Evolutionary conservation across 2,113 vertebrate genomes (phyloP), one percentile per base, ranked within the genome.

Genomic region (Anoplopoma fimbria): DNA sequence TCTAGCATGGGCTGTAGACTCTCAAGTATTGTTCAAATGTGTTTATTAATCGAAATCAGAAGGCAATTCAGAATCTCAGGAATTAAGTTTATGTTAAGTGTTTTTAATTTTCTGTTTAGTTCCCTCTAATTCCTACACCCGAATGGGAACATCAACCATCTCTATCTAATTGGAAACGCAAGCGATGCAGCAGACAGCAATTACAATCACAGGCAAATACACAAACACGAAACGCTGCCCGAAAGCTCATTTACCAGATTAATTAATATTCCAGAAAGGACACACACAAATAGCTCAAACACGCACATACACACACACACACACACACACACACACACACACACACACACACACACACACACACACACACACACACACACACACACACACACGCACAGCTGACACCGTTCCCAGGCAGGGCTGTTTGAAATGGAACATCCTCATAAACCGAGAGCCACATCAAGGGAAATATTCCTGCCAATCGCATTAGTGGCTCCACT

Each of bases 361-460:
- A 38, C 60, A 70, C 69, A 65, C 12, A 75, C 47, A 70, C 63
- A 67, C 15, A 75, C 45, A 70, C 68, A 65, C 14, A 75, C 45
- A 70, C 7, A 40, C 21, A 1, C 63, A 73, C 9, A 70, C 14
- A 9, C 53, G 14, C 33, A 10, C 76, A 69, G 71, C 85, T 79
- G 63, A 85, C 21, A 38, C 65, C 33, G 29, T 60, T 85, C 71
- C 73, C 75, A 65, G 60, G 72, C 69, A 57, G 40, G 42, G 25
- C 34, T 36, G 38, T 83, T 86, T 87, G 42, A 84, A 88, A 78
- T 69, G 65, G 75, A 90, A 86, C 84, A 74, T 90, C 88, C 85
- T 87, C 79, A 69, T 85, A 82, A 91, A 81, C 55, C 38, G 3
- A 76, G 36, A 61, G 63, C 87, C 84, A 83, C 87, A 92, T 91